Evolutionary conservation across 2,797 vertebrate genomes (phyloP).

Genomic region (Telmatherina bonti): DNA sequence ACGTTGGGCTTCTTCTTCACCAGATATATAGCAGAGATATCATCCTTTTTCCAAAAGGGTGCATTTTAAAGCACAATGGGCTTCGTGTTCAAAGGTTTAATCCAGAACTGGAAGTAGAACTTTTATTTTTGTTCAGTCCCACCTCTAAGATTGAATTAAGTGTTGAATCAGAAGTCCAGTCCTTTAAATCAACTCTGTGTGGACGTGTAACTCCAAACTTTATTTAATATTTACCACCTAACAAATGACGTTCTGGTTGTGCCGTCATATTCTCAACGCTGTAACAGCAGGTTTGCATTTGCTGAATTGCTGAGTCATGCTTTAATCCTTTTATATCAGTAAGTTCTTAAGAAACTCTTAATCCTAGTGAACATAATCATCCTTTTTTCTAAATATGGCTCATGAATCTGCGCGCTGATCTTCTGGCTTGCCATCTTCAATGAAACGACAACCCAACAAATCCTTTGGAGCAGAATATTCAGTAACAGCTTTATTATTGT

Average conservation of each 20-base stretch:
- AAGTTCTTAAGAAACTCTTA: not conserved
- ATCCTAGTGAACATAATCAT: not conserved
- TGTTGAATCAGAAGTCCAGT: not conserved
- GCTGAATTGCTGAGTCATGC: not conserved
- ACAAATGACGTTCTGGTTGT: not conserved
- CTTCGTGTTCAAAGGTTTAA: too few species aligned
- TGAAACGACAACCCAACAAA: not conserved
- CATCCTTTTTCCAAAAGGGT: too few species aligned
- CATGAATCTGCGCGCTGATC: not conserved
- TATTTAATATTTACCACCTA: not conserved
- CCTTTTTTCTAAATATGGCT: not conserved
- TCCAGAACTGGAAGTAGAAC: not conserved
- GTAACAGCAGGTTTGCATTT: not conserved
- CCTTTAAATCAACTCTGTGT: not conserved
- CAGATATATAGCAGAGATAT: too few species aligned
- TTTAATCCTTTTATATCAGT: not conserved
- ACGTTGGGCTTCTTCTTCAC: too few species aligned
- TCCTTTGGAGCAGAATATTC: not conserved
- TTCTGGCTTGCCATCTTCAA: not conserved
- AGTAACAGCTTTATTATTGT: slow-evolving; percentile 6
- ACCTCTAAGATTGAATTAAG: not conserved
- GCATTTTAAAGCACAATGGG: too few species aligned
- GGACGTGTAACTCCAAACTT: not conserved
- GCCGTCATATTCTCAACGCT: too few species aligned
- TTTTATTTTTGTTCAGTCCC: not conserved